Percentiles rank a stretch among this genome's conserved stretches.
These are phyloP conservation scores for Centropristis striata DNA, from an alignment of 2,113 vertebrate species.

Conservation along the genomic window DNA sequence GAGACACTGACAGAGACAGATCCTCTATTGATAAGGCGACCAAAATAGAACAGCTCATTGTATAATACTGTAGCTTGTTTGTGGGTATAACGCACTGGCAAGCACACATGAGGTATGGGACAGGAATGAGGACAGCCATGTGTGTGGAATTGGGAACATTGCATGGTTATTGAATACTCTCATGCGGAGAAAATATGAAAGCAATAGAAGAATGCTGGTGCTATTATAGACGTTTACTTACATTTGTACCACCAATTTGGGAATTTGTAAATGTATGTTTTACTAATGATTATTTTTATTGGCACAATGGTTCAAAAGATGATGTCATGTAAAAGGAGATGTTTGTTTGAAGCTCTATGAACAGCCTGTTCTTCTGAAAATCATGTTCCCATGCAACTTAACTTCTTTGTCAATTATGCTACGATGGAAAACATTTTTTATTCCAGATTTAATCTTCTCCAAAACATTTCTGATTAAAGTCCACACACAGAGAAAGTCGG, in stretches of 20 bases:
- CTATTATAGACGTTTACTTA: neutral
- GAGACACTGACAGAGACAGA: slow-evolving; percentile 72
- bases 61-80: slow-evolving; percentile 72
- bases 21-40: slow-evolving; percentile 75
- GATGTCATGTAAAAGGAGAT: too few species aligned
- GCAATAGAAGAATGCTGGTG: neutral
- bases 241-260: neutral
- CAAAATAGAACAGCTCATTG: slow-evolving; percentile 69
- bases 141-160: slow-evolving; percentile 16
- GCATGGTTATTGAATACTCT: neutral
- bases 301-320: too few species aligned
- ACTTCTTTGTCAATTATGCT: too few species aligned
- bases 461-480: too few species aligned
- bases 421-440: too few species aligned
- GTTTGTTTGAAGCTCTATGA: too few species aligned
- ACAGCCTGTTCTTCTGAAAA: too few species aligned
- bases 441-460: too few species aligned
- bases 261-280: neutral
- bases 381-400: too few species aligned
- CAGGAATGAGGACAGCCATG: slow-evolving; percentile 35
- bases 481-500: too few species aligned
- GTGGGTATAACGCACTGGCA: slow-evolving; percentile 43
- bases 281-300: neutral
- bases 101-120: slow-evolving; percentile 52
- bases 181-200: neutral